Conservation (phyloP, 2,797 vertebrate species). For the Crenuchus spilurus region DNA sequence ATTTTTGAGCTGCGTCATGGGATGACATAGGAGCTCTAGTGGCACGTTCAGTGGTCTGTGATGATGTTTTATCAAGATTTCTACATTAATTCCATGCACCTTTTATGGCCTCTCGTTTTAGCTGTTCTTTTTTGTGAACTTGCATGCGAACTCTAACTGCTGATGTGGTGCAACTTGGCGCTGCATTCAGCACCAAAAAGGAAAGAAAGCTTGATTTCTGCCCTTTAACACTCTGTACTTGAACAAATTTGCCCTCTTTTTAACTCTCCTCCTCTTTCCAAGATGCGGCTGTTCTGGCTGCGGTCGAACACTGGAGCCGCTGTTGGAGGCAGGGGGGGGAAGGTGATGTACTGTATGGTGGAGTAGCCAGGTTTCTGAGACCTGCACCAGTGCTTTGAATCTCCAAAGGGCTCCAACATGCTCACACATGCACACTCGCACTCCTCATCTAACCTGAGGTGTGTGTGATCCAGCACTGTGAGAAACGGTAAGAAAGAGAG, state of each 20-base stretch:
- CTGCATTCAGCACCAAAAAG: neutral
- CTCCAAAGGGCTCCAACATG: slow-evolving; percentile 33
- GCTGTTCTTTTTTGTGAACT: neutral
- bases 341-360: neutral
- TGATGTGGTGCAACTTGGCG: neutral
- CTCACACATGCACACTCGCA: neutral
- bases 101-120: neutral
- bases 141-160: slow-evolving; percentile 16
- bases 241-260: slow-evolving; percentile 16
- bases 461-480: slow-evolving; percentile 26
- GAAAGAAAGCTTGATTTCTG: neutral
- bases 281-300: neutral
- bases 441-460: neutral
- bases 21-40: neutral
- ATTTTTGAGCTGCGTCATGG: neutral
- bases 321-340: neutral
- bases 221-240: slow-evolving; percentile 7
- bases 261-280: neutral
- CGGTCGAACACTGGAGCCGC: neutral
- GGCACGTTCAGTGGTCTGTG: neutral
- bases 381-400: slow-evolving; percentile 3
- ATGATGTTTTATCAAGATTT: neutral
- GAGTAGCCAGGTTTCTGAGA: neutral
- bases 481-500: neutral
- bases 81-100: slow-evolving; percentile 2